Base-by-base conservation (phyloP, 1,140 invertebrate genomes). In the Melipona quadrifasciata region DNA sequence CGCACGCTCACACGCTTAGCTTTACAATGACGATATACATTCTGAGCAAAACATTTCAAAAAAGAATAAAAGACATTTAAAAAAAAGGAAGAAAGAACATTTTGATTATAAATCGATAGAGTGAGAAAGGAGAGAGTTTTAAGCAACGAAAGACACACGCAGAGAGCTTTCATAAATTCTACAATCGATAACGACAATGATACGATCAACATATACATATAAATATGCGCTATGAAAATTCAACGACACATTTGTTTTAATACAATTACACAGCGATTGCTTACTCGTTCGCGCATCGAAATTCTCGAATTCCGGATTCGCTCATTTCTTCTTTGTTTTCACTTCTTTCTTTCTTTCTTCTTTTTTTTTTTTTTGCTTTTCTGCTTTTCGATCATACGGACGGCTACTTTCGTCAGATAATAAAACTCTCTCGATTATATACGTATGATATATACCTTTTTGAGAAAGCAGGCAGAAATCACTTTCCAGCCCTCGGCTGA, bases 341-440 rank as follows among this genome's bases (percentile, higher is more conserved):
- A 19, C 31, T 57, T n/a, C 21, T 16, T 34, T 21, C 19, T 19
- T 31, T 4, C n/a, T 65, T n/a, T 53, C 10, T 71, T 21, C 31
- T 19, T 53, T n/a, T 27, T 51, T 17, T 12, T 11, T 14, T 67
- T 21, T 39, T 16, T n/a, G 16, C 19, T 19, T 57, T 39, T 75
- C 65, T 58, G 34, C 73, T 75, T 85, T 64, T 73, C 70, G 68
- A 85, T 87, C 67, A 61, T 83, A 77, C 86, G 86, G 83, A 89
- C 83, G 87, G 87, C 71, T 88, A 80, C 83, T 84, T 61, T 74
- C 70, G 58, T 80, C 83, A n/a, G 34, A 80, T n/a, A 34, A 71
- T 71, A 61, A 55, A n/a, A 61, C 68, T 72, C 61, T 67, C 74
- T 64, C 57, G 51, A 24, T 57, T 70, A 53, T 27, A 61, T 31